These are phyloP conservation scores for Cladopsammia gracilis DNA, from an alignment of 64 coral and sea anemone species.

Conservation along the genomic window DNA sequence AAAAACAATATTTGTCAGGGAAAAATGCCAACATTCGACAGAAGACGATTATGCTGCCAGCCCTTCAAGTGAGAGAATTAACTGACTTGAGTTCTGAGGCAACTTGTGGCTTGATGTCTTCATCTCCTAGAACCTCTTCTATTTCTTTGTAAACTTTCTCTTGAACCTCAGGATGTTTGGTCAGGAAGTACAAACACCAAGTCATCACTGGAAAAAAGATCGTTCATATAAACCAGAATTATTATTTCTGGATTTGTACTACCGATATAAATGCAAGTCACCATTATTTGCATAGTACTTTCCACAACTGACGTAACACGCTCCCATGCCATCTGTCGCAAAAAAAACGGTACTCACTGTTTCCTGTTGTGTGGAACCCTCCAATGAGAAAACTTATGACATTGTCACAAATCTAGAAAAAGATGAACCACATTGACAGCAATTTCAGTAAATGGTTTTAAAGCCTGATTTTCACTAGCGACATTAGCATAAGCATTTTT, in stretches of 20 bases:
- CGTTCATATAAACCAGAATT: no score
- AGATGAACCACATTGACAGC: not conserved
- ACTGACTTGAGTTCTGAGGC: conserved; percentile 67
- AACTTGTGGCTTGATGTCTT: conserved; percentile 70
- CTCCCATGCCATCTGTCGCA: no score
- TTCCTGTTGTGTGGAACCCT: conserved; percentile 73
- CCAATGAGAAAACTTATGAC: conserved; percentile 51
- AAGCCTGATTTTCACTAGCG: no score
- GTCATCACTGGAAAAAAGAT: conserved; percentile 74
- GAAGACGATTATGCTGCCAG: no score
- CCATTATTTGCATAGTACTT: no score
- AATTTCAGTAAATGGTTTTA: no score
- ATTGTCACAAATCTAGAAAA: conserved; percentile 42
- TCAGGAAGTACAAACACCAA: conserved; percentile 86
- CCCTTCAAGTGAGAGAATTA: not conserved
- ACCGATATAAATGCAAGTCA: no score
- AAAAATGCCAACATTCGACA: no score
- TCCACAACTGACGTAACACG: no score
- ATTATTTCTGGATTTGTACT: no score
- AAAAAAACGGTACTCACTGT: conserved; percentile 39
- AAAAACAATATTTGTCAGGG: no score
- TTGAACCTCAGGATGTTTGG: conserved; percentile 78
- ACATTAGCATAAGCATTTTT: no score
- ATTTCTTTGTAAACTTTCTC: conserved; percentile 84
- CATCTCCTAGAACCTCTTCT: conserved; percentile 76